Evolutionary conservation across 2,888 invertebrate genomes (phyloP).

Genomic region (Drosophila mulleri): DNA sequence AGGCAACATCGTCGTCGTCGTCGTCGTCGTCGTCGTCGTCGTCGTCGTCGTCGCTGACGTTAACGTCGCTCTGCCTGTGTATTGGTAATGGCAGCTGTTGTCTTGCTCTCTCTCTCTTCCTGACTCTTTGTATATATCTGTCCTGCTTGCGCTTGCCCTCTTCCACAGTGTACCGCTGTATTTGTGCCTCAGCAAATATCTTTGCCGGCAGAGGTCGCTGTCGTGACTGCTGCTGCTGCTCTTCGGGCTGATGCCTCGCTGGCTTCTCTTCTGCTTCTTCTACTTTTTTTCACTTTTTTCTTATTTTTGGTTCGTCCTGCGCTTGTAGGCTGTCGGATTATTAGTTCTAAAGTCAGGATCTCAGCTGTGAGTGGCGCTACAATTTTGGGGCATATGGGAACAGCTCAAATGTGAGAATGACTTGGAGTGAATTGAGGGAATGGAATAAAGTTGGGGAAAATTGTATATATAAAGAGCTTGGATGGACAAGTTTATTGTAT

Average conservation of each 20-base stretch:
- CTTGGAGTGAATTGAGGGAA: not conserved
- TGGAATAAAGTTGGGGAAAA: not conserved
- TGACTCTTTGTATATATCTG: not conserved
- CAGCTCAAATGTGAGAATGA: not conserved
- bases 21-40: constrained; percentile 30
- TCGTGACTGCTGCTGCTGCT: constrained; percentile 37
- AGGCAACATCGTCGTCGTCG: constrained; percentile 25
- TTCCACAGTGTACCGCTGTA: constrained; percentile 16
- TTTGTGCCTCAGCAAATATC: constrained; percentile 66
- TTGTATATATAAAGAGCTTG: not conserved
- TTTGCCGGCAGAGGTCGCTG: constrained; percentile 39
- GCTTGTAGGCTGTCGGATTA: constrained; percentile 81
- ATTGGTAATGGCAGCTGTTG: constrained; percentile 54
- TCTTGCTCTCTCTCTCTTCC: constrained; percentile 54
- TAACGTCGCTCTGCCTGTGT: constrained; percentile 46
- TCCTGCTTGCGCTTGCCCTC: constrained; percentile 30
- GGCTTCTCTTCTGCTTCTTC: constrained; percentile 44
- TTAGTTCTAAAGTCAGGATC: constrained; percentile 82
- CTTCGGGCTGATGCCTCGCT: constrained; percentile 49
- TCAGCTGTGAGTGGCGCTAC: constrained; percentile 56
- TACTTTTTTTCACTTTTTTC: not conserved
- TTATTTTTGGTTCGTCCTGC: constrained; percentile 57
- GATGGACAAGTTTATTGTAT: too few species aligned
- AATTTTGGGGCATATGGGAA: constrained; percentile 43
- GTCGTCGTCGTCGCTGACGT: constrained; percentile 30